A percentile compares a stretch with the other conserved stretches of the same genome.
phyloP scores from a whole-genome alignment of 1,140 invertebrate genomes.

The Anastrepha obliqua region DNA sequence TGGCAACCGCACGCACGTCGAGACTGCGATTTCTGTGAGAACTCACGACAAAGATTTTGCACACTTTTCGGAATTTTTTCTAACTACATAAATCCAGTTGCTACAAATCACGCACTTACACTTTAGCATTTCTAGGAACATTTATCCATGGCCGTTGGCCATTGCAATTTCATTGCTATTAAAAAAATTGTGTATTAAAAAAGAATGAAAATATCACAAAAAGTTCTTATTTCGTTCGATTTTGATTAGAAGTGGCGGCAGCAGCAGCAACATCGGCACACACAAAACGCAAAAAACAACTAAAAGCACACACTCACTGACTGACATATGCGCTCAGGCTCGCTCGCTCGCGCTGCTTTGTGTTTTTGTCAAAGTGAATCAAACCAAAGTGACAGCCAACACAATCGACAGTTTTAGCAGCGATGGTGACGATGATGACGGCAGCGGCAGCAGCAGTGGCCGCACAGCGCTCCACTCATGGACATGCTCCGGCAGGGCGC shows the following conservation, averaged over 20 bases:
- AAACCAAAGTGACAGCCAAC: slow-evolving; percentile 49
- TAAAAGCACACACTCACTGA: slow-evolving; percentile 4
- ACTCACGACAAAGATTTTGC: slow-evolving; percentile 9
- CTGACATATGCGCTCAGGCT: slow-evolving; percentile 3
- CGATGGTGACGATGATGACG: slow-evolving; percentile 6
- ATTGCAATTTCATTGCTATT: not conserved
- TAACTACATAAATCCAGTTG: not conserved
- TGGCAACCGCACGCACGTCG: not conserved
- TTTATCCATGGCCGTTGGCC: slow-evolving; percentile 22
- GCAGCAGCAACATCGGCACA: slow-evolving; percentile 41
- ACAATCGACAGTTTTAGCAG: slow-evolving; percentile 44
- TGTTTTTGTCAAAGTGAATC: slow-evolving; percentile 48
- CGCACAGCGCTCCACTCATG: not conserved
- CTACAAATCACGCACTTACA: not conserved
- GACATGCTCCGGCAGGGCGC: not conserved
- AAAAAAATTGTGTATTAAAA: not conserved
- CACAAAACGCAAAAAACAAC: slow-evolving; percentile 46
- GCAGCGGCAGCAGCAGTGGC: not conserved
- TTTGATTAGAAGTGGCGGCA: slow-evolving; percentile 51
- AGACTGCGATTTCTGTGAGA: not conserved
- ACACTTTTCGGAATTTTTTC: not conserved
- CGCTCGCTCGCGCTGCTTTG: slow-evolving; percentile 37
- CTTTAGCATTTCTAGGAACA: slow-evolving; percentile 46
- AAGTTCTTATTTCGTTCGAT: slow-evolving; percentile 49
- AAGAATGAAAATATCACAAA: slow-evolving; percentile 33